Evolutionary conservation across 2,888 invertebrate genomes (phyloP).

Genomic region (Chymomyza amoena): DNA sequence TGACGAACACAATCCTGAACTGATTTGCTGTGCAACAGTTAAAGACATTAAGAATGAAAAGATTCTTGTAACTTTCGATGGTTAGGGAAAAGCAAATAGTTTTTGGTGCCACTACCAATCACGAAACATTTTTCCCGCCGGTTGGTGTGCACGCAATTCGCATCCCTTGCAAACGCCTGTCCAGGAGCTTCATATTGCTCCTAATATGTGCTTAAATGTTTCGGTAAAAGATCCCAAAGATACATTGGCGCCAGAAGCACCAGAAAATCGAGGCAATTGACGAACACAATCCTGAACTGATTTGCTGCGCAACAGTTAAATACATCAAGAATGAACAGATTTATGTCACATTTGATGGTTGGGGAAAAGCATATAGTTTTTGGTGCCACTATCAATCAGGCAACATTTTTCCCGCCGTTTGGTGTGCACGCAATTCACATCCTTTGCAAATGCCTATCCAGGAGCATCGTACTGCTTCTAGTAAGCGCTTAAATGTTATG

Average conservation of each 20-base stretch:
- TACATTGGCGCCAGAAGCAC: slow-evolving; percentile 79
- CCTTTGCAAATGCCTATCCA: no score
- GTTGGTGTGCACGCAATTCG: slow-evolving; percentile 92
- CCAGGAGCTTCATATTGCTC: slow-evolving; percentile 85
- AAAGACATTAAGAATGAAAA: slow-evolving; percentile 95
- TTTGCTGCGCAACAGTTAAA: no score
- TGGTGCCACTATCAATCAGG: no score
- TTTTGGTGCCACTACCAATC: slow-evolving; percentile 97
- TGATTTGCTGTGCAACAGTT: slow-evolving; percentile 97
- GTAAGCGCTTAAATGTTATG: no score
- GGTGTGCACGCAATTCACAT: no score
- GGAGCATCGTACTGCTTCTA: no score
- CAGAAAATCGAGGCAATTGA: no score
- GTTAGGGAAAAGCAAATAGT: slow-evolving; percentile 98
- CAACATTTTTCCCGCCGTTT: no score
- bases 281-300: no score
- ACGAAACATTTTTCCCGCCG: slow-evolving; percentile 95
- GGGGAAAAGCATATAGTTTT: no score
- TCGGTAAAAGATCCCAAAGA: slow-evolving; percentile 79
- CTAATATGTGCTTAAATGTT: slow-evolving; percentile 81
- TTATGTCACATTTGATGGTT: no score
- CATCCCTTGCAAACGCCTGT: slow-evolving; percentile 97
- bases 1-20: slow-evolving; percentile 95
- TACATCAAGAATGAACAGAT: no score
- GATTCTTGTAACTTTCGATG: slow-evolving; percentile 98